A percentile compares a stretch with the other conserved stretches of the same genome.
Evolutionary conservation across 2,888 invertebrate species (phyloP).

Genomic region (Imbricaverruca yamaguchii): DNA sequence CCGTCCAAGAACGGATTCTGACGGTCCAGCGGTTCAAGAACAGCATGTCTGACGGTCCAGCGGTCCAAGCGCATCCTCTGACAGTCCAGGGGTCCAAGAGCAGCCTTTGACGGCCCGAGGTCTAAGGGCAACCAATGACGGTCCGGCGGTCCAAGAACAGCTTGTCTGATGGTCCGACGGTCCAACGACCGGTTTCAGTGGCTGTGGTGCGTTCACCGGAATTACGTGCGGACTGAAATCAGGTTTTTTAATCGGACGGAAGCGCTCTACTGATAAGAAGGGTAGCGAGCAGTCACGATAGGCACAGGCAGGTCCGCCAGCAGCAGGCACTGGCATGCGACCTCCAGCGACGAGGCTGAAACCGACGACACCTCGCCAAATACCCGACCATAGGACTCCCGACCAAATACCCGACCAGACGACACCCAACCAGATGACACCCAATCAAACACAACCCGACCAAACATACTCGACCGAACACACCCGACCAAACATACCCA

Average conservation of each 20-base stretch:
- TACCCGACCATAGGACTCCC: too few species aligned
- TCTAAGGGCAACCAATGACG: background rate
- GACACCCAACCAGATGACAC: too few species aligned
- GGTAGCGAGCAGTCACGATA: background rate
- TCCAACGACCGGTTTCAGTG: background rate
- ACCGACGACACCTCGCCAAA: too few species aligned
- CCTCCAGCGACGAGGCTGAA: background rate
- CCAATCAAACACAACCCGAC: too few species aligned
- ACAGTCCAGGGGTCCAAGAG: background rate
- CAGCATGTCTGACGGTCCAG: background rate
- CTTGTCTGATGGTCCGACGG: background rate
- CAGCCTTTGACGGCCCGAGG: background rate
- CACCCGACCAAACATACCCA: too few species aligned
- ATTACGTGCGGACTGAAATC: background rate
- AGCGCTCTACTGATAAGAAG: background rate
- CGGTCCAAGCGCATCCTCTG: background rate
- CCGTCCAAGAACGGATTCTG: too few species aligned
- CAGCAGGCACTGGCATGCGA: background rate
- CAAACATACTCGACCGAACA: too few species aligned
- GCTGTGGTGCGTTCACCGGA: background rate
- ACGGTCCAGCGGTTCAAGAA: too few species aligned
- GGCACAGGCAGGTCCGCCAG: background rate
- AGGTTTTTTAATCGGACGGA: slow-evolving; percentile 12
- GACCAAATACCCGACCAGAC: too few species aligned
- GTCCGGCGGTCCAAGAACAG: too few species aligned